Base-by-base conservation (phyloP, 2,888 invertebrate genomes). In the Nowickia ferox region DNA sequence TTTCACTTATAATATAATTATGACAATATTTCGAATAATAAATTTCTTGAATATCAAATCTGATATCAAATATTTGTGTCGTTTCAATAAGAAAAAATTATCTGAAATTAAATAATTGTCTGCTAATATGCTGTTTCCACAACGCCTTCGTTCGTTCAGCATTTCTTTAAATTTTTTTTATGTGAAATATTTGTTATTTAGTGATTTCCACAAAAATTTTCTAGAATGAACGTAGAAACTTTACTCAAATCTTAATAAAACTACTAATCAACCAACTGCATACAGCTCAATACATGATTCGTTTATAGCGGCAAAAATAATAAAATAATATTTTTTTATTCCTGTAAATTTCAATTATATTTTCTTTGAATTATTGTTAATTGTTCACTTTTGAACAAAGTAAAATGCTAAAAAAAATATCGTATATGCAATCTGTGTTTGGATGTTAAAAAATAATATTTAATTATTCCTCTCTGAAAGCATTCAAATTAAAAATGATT, bases 301-400 rank as follows among this genome's bases (percentile, higher is more conserved):
- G 8, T 13, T 2, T 22, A 8, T 55, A 22, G 30, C 30, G 3
- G 22, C 8, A 30, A 30, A 30, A 30, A 30, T 30, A 30, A 30
- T 30, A 30, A 30, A 30, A 30, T 30, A 30, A 30, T 30, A 30
- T 30, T 30, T 22, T n/a, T 30, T n/a, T 17, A n/a, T 51, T n/a
- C 9, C n/a, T 51, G 51, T n/a, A 51, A 51, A 6, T 51, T 51
- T 6, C 9, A 51, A n/a, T 57, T 22, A 5, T n/a, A 59, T 59
- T 59, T 15, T n/a, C 57, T 59, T n/a, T 59, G 57, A 30, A 38
- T 22, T 59, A 9, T 59, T 38, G 38, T n/a, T 59, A 59, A 38
- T 38, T 38, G n/a, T 59, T 59, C 57, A 8, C n/a, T 57, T 57
- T 30, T 8, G 2, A 15, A 57, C 55, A 57, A 55, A 57, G 30